Percentiles rank a stretch among this genome's conserved stretches.
These are phyloP conservation scores for Trematomus bernacchii DNA, from an alignment of 2,797 vertebrate species.

Conservation along the genomic window DNA sequence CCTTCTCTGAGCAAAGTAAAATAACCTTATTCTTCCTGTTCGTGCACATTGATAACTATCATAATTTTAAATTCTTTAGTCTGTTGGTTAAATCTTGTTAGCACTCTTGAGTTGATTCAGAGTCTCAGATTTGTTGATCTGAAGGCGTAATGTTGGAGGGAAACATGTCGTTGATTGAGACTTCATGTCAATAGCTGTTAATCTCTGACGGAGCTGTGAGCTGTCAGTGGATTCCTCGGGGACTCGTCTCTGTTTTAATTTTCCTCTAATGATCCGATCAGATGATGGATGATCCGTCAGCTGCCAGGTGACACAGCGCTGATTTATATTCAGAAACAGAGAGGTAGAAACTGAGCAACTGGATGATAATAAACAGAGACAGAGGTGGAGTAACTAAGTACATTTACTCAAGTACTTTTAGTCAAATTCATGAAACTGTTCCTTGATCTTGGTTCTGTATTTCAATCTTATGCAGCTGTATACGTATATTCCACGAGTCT, in stretches of 20 bases:
- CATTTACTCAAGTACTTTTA: neutral
- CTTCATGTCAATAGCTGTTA: conserved; percentile 39
- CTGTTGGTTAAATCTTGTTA: conserved; percentile 23
- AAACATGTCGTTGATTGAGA: conserved; percentile 45
- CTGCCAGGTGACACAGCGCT: conserved; percentile 14
- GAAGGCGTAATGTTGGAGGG: conserved; percentile 31
- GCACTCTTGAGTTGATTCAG: conserved; percentile 18
- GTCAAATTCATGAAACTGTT: neutral
- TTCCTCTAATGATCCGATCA: conserved; percentile 23
- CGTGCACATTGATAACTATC: neutral
- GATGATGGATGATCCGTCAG: conserved; percentile 10
- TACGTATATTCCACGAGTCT: neutral
- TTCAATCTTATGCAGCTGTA: neutral
- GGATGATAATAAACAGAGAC: neutral
- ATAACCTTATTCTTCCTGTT: no score
- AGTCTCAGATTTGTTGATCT: conserved; percentile 38
- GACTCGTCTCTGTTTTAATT: conserved; percentile 2
- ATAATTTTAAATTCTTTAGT: neutral
- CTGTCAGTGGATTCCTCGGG: conserved; percentile 19
- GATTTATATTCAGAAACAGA: conserved; percentile 6
- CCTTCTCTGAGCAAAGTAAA: no score
- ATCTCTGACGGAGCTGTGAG: conserved; percentile 33
- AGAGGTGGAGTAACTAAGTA: neutral
- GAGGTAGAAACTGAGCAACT: neutral
- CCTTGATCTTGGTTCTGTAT: neutral